A percentile compares a stretch with the other conserved stretches of the same genome.
Conservation (phyloP, 2,888 invertebrate genomes). For the Caenorhabditis parvicauda region DNA sequence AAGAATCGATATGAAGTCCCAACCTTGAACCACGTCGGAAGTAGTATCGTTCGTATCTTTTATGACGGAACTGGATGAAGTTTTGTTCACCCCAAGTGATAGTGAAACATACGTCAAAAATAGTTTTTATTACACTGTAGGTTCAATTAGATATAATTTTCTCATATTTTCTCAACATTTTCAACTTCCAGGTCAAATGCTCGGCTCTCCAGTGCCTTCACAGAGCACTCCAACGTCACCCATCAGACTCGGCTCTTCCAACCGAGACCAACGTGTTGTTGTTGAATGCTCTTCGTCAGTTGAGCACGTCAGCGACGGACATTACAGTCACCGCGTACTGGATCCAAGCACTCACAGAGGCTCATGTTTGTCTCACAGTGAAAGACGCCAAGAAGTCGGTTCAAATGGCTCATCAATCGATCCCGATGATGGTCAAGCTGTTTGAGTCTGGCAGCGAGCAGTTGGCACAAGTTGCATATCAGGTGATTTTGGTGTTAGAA, state of each 20-base stretch:
- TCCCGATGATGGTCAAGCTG: constrained; percentile 40
- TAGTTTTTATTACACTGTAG: too few species aligned
- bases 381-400: constrained; percentile 37
- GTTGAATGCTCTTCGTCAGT: constrained; percentile 38
- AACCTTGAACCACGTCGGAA: too few species aligned
- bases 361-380: constrained; percentile 51
- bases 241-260: constrained; percentile 48
- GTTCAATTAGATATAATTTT: too few species aligned
- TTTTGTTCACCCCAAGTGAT: too few species aligned
- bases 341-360: constrained; percentile 53
- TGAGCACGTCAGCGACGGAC: constrained; percentile 41
- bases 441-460: constrained; percentile 46
- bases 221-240: constrained; percentile 47
- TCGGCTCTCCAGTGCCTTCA: constrained; percentile 53
- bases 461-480: constrained; percentile 41
- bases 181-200: constrained; percentile 52
- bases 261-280: constrained; percentile 45
- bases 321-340: constrained; percentile 54
- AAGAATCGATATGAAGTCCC: too few species aligned
- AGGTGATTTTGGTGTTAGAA: too few species aligned
- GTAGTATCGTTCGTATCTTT: too few species aligned
- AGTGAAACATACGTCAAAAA: too few species aligned
- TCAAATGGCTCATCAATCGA: constrained; percentile 37
- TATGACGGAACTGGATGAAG: too few species aligned
- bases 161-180: too few species aligned